A percentile compares a stretch with the other conserved stretches of the same genome.
phyloP scores from a whole-genome alignment of 2,113 vertebrate species.

The Delphinus delphis region DNA sequence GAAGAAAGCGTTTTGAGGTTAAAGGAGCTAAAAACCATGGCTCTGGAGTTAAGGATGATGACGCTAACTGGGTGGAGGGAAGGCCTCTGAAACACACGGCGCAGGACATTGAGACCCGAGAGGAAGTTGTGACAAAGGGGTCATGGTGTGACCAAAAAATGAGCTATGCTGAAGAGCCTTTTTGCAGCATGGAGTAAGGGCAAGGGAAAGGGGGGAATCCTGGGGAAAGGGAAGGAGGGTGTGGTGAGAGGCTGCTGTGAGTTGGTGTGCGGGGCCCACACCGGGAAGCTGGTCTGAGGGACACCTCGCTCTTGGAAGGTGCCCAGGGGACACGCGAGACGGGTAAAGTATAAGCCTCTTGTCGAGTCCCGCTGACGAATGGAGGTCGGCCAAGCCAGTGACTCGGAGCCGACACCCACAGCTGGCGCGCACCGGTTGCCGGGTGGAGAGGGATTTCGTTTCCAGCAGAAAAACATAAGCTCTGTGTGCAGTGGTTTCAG shows the following conservation, averaged over 20 bases:
- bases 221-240: not conserved
- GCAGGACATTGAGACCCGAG: not conserved
- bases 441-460: constrained; percentile 34
- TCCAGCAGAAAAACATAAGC: constrained; percentile 6
- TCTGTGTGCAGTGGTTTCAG: not conserved
- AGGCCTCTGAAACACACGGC: not conserved
- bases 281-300: constrained; percentile 14
- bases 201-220: not conserved
- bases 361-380: not conserved
- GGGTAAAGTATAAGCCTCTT: not conserved
- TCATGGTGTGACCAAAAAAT: constrained; percentile 15
- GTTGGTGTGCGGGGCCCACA: not conserved
- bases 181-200: not conserved
- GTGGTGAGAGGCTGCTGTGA: not conserved
- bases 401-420: not conserved
- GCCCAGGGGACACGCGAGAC: not conserved
- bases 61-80: not conserved
- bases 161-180: not conserved
- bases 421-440: not conserved
- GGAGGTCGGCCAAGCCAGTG: not conserved
- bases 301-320: constrained; percentile 30
- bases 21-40: not conserved
- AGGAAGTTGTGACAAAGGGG: constrained; percentile 40
- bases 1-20: constrained; percentile 56
- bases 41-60: constrained; percentile 43